A percentile compares a stretch with the other conserved stretches of the same genome.
Conservation (phyloP, 2,113 vertebrate genomes). For the Mugil cephalus region DNA sequence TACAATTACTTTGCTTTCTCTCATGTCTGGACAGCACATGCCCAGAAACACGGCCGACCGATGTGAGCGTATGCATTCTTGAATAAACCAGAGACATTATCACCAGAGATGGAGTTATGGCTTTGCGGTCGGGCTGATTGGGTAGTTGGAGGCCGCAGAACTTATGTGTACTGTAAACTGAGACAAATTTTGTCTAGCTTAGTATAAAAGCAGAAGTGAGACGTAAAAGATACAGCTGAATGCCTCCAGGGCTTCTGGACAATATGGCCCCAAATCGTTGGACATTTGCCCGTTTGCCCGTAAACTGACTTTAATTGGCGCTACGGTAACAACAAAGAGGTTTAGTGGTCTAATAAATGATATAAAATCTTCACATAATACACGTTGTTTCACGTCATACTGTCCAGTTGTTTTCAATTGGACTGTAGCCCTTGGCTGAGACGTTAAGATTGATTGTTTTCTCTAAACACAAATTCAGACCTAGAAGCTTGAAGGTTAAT, state of each 20-base stretch:
- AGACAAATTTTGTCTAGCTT: slow-evolving; percentile 61
- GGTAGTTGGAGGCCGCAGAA: slow-evolving; percentile 60
- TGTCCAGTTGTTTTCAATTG: slow-evolving; percentile 31
- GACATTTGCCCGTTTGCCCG: slow-evolving; percentile 37
- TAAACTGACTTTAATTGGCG: slow-evolving; percentile 57
- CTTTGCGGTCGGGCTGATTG: slow-evolving; percentile 67
- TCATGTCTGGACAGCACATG: slow-evolving; percentile 35
- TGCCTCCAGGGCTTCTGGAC: slow-evolving; percentile 52
- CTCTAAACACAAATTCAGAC: slow-evolving; percentile 18
- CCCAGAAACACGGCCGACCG: slow-evolving; percentile 18
- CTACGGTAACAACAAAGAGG: slow-evolving; percentile 45
- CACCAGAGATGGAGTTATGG: slow-evolving; percentile 69
- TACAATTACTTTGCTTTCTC: slow-evolving; percentile 23
- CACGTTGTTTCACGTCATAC: slow-evolving; percentile 23
- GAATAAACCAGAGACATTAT: slow-evolving; percentile 68
- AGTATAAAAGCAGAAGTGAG: slow-evolving; percentile 56
- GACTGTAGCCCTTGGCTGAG: slow-evolving; percentile 15
- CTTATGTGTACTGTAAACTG: slow-evolving; percentile 66
- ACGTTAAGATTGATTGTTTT: slow-evolving; percentile 5
- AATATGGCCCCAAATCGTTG: slow-evolving; percentile 48
- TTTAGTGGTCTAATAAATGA: slow-evolving; percentile 44
- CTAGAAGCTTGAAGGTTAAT: not conserved
- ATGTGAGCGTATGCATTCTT: slow-evolving; percentile 54
- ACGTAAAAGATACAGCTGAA: slow-evolving; percentile 62
- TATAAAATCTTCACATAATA: slow-evolving; percentile 38